A percentile compares a stretch with the other conserved stretches of the same genome.
phyloP scores from a whole-genome alignment of 2,888 invertebrate species.

The Micropterix aruncella region DNA sequence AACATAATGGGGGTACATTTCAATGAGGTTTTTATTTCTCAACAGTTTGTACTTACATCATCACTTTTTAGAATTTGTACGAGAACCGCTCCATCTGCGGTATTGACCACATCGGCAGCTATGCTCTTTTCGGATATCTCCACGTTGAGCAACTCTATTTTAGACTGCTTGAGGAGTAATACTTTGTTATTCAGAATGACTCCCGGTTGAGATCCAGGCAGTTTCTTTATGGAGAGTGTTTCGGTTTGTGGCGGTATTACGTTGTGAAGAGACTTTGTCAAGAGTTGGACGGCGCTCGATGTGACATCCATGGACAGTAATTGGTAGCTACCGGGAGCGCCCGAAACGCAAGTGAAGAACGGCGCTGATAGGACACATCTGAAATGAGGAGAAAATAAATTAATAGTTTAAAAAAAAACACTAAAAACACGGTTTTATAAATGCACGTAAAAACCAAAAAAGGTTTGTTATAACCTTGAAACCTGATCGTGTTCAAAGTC shows the following conservation, averaged over 20 bases:
- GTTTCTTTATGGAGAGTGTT: not conserved
- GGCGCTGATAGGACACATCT: slow-evolving; percentile 49
- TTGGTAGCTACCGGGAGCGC: slow-evolving; percentile 27
- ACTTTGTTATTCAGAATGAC: slow-evolving; percentile 26
- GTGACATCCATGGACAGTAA: slow-evolving; percentile 49
- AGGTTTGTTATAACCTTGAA: too few relatives aligned
- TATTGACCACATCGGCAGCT: slow-evolving; percentile 24
- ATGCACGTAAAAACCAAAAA: too few relatives aligned
- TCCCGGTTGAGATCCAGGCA: slow-evolving; percentile 17
- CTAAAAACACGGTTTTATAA: too few relatives aligned
- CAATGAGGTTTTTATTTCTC: too few relatives aligned
- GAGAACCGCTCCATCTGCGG: slow-evolving; percentile 20
- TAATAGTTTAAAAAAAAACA: too few relatives aligned
- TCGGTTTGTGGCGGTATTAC: slow-evolving; percentile 3
- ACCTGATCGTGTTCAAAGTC: too few relatives aligned
- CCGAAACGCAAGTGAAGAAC: slow-evolving; percentile 50
- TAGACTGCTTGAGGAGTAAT: slow-evolving; percentile 22
- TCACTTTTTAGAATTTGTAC: slow-evolving; percentile 25
- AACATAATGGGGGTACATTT: too few relatives aligned
- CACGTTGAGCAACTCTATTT: slow-evolving; percentile 20
- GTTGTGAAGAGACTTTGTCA: slow-evolving; percentile 30
- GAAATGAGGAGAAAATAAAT: slow-evolving; percentile 15
- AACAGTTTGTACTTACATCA: slow-evolving; percentile 18
- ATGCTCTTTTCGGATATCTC: slow-evolving; percentile 18
- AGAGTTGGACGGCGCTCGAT: slow-evolving; percentile 31